These are phyloP conservation scores for Nasonia vitripennis DNA, from an alignment of 1,140 invertebrate species.

Conservation along the genomic window DNA sequence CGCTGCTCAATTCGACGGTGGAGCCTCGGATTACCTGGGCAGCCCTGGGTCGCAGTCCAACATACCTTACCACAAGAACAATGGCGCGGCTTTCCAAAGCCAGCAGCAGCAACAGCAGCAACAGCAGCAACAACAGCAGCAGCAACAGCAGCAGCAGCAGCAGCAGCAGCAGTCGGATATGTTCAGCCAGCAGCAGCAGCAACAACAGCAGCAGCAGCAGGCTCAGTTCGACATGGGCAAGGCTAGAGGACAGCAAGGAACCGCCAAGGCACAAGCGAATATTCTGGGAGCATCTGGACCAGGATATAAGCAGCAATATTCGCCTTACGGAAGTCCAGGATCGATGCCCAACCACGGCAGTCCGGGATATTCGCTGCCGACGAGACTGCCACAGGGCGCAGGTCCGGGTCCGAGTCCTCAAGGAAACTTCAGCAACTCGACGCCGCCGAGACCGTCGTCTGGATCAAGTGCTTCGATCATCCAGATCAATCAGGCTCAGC, in stretches of 20 bases:
- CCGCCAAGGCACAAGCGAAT: conserved; percentile 65
- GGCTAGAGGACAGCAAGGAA: neutral
- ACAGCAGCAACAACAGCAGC: conserved; percentile 53
- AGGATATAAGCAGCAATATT: conserved; percentile 79
- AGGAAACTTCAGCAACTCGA: conserved; percentile 77
- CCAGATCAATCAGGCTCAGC: conserved; percentile 90
- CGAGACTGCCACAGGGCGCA: conserved; percentile 70
- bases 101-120: conserved; percentile 43
- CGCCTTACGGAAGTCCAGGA: conserved; percentile 80
- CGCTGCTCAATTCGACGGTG: conserved; percentile 66
- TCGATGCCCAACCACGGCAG: conserved; percentile 78
- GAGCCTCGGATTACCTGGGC: conserved; percentile 71
- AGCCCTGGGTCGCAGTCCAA: conserved; percentile 71
- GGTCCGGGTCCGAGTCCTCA: conserved; percentile 65
- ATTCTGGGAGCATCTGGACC: conserved; percentile 66
- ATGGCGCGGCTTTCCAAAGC: conserved; percentile 60
- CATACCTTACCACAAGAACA: conserved; percentile 72
- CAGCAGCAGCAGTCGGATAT: conserved; percentile 58
- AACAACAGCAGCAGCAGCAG: neutral
- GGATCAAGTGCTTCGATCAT: conserved; percentile 78
- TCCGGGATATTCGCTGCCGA: conserved; percentile 78
- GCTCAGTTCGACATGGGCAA: conserved; percentile 10
- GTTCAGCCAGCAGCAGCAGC: conserved; percentile 26
- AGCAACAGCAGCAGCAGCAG: conserved; percentile 59
- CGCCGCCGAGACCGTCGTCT: conserved; percentile 79